Evolutionary conservation across 2,888 invertebrate genomes (phyloP).

Genomic region (Drosophila borealis): DNA sequence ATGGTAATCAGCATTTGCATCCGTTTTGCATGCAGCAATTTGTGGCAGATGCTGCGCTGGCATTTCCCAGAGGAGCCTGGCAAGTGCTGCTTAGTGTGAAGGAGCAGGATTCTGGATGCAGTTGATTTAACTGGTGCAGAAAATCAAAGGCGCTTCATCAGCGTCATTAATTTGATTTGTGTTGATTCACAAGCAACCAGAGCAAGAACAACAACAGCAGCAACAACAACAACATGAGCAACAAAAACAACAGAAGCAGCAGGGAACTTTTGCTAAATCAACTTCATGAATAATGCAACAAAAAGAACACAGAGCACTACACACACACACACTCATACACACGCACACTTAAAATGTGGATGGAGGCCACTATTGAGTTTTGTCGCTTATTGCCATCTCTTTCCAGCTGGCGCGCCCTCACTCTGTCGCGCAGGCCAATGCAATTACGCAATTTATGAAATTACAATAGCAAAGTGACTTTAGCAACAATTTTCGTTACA

Average conservation of each 20-base stretch:
- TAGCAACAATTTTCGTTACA: slow-evolving; percentile 54
- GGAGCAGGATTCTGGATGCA: slow-evolving; percentile 24
- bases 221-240: slow-evolving; percentile 5
- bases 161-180: slow-evolving; percentile 63
- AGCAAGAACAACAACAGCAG: neutral
- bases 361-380: slow-evolving; percentile 47
- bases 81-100: neutral
- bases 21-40: slow-evolving; percentile 34
- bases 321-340: slow-evolving; percentile 5
- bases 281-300: slow-evolving; percentile 61
- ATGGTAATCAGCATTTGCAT: slow-evolving; percentile 44
- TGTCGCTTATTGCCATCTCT: slow-evolving; percentile 35
- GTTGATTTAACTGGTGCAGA: slow-evolving; percentile 40
- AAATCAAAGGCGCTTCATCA: slow-evolving; percentile 59
- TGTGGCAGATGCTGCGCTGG: slow-evolving; percentile 36
- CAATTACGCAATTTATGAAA: slow-evolving; percentile 74
- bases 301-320: slow-evolving; percentile 14
- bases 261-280: slow-evolving; percentile 46
- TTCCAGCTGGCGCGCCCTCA: neutral
- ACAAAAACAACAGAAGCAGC: slow-evolving; percentile 15
- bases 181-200: slow-evolving; percentile 21
- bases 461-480: slow-evolving; percentile 64
- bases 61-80: neutral
- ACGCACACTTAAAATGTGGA: neutral
- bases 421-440: slow-evolving; percentile 33